Percentiles rank a stretch among this genome's conserved stretches.
phyloP scores from a whole-genome alignment of 2,797 vertebrate species.

The Sebastes kiyomatsui region DNA sequence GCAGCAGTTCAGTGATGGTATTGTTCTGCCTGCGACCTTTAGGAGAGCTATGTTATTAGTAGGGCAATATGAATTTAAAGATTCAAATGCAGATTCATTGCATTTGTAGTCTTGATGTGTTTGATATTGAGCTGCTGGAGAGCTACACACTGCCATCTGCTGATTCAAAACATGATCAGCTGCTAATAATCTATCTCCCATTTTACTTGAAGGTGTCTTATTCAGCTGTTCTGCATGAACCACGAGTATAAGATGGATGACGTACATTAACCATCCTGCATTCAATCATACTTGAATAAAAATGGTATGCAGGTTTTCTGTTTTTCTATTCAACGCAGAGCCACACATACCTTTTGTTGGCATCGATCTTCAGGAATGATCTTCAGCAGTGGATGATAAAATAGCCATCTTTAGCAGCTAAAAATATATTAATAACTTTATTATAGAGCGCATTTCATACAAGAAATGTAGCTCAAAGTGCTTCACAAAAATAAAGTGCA shows the following conservation, averaged over 20 bases:
- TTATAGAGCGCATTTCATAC: too few species aligned
- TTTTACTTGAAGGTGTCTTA: conserved; percentile 11
- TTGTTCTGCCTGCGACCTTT: not conserved
- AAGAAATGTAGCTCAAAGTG: too few species aligned
- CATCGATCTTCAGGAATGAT: not conserved
- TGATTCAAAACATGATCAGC: conserved; percentile 9
- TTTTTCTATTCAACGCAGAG: not conserved
- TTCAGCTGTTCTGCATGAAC: not conserved
- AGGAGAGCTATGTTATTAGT: not conserved
- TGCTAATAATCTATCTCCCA: not conserved
- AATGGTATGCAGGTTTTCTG: not conserved
- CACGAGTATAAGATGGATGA: conserved; percentile 21
- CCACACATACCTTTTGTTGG: not conserved
- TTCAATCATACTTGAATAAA: not conserved
- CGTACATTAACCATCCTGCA: not conserved
- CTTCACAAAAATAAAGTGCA: too few species aligned
- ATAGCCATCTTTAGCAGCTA: not conserved
- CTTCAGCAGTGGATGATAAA: not conserved
- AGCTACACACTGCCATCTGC: conserved; percentile 61
- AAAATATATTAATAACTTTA: not conserved
- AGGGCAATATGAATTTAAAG: not conserved
- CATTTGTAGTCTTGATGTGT: not conserved
- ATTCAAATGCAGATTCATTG: not conserved
- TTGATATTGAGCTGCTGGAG: not conserved
- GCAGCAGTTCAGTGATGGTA: not conserved